Conservation (phyloP, 2,113 vertebrate species). For the Phylloscopus whistleri region DNA sequence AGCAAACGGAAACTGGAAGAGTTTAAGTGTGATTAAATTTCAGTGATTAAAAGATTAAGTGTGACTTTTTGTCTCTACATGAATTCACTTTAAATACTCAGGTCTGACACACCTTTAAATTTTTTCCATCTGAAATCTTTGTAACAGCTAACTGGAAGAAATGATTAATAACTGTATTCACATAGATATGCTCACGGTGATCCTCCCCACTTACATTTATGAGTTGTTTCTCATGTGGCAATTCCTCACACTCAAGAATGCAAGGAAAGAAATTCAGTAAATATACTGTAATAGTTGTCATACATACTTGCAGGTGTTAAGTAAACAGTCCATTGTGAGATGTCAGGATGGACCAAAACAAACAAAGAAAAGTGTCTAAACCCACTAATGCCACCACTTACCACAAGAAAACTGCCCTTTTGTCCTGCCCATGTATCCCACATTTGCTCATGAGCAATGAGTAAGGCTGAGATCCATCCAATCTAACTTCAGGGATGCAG, state of each 20-base stretch:
- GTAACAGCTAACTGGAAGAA: neutral
- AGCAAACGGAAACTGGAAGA: neutral
- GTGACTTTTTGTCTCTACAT: neutral
- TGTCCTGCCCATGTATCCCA: neutral
- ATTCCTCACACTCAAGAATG: neutral
- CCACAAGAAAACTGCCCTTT: neutral
- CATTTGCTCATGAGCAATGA: neutral
- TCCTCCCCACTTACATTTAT: constrained; percentile 1
- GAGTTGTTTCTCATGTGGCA: neutral
- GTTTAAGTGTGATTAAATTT: neutral
- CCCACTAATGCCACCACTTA: neutral
- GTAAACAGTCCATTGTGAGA: neutral
- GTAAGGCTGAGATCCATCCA: neutral
- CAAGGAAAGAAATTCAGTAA: constrained; percentile 48
- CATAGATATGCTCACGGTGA: neutral
- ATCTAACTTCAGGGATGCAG: neutral
- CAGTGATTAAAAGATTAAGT: constrained; percentile 8
- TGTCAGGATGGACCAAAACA: neutral
- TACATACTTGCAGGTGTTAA: constrained; percentile 1
- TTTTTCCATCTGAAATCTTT: neutral
- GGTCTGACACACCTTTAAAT: neutral
- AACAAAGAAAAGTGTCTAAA: neutral
- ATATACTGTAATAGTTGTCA: neutral
- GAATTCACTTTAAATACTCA: neutral
- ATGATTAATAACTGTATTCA: neutral